phyloP scores from a whole-genome alignment of 2,888 invertebrate species.

The Lasiommata megera region DNA sequence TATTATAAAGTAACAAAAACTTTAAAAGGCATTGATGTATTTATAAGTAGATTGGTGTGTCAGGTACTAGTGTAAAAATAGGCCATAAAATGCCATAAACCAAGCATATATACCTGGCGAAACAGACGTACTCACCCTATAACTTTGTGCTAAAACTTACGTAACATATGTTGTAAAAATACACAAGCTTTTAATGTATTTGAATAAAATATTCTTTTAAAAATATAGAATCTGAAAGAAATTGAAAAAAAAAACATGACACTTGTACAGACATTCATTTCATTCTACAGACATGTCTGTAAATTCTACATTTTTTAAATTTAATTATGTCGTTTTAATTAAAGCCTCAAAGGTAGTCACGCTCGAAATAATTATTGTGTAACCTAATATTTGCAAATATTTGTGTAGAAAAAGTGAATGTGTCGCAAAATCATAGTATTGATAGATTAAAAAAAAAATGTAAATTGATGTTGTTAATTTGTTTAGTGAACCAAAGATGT shows the following conservation, averaged over 20 bases:
- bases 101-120: not conserved
- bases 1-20: conserved; percentile 28
- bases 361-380: not conserved
- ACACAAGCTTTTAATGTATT: not conserved
- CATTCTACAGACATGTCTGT: too few relatives aligned
- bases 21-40: conserved; percentile 11
- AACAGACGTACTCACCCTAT: not conserved
- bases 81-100: not conserved
- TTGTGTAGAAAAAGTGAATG: conserved; percentile 58
- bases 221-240: not conserved
- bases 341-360: not conserved
- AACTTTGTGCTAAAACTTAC: not conserved
- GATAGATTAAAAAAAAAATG: conserved; percentile 48
- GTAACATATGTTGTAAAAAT: not conserved
- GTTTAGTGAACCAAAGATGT: conserved; percentile 77
- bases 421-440: conserved; percentile 55
- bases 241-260: not conserved
- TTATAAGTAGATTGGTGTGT: too few relatives aligned
- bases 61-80: too few relatives aligned
- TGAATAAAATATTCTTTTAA: not conserved
- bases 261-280: too few relatives aligned
- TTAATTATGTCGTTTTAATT: not conserved
- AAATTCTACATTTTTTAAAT: not conserved
- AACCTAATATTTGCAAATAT: conserved; percentile 1
- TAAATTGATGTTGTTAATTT: conserved; percentile 63